Base-by-base conservation (phyloP, 2,797 vertebrate species). In the Gymnothorax javanicus region DNA sequence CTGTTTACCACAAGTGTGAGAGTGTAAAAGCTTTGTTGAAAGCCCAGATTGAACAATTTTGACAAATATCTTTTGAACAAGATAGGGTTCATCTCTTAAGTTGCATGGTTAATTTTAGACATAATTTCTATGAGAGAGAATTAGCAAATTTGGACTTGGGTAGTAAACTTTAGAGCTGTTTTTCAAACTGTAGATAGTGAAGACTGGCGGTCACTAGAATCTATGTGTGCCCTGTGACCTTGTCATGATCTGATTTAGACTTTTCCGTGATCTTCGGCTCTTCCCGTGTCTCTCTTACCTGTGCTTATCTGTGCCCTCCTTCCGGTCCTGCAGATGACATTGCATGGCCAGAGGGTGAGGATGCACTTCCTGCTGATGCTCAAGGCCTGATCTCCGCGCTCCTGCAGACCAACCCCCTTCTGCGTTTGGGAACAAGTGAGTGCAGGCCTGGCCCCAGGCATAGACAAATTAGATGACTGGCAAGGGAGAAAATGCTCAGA, bases 261-360 rank as follows among this genome's bases (percentile, higher is more conserved):
- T 67, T 20, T 67, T n/a, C 64, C 23, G 64, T 67, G 7, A n/a
- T n/a, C 64, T 17, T 25, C 64, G 1, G 9, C 64, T n/a, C 60
- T 23, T 67, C 17, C 25, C 15, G 4, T 77, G 33, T 43, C 43
- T 43, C 97, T 97, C 97, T 98, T 87, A 93, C 17, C 2, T 87
- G 84, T 87, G 3, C 86, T 15, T 86, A 13, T 87, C 57, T 89
- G 85, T 83, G 50, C 33, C 33, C 17, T 77, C 33, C 73, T 50
- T 77, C 27, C 50, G 43, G 73, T 43, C 12, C 0, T 91, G 43
- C 92, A 99, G 98, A 99, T 27, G 96, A 98, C 82, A 98, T 99
- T 43, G 95, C 97, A 88, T 99, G 98, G 98, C 98, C 98, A 0
- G 96, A 96, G 13, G 98, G 97, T 2, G 98, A 99, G 0, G 98